Evolutionary conservation across 2,888 invertebrate genomes (phyloP), one percentile per base, ranked within the genome.

Genomic region (Synergus itoensis): DNA sequence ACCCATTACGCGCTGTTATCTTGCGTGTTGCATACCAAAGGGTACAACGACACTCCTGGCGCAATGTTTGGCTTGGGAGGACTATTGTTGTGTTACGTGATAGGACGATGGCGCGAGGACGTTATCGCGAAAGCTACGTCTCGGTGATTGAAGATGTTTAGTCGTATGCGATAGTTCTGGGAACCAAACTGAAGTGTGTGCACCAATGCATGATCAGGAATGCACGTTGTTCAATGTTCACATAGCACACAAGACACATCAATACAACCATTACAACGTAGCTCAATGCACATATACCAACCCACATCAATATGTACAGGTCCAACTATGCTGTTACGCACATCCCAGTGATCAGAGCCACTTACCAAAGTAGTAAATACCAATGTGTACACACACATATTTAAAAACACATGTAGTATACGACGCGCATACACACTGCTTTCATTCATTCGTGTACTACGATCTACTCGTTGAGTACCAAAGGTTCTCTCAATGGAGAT

Each of bases 121-220:
- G 28, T 73, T 73, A 73, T 73, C 73, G 53, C 48, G n/a, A 73
- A 73, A 73, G 53, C 53, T 73, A 73, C 73, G 73, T 73, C 73
- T 73, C 53, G 36, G n/a, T n/a, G 36, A 28, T 36, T 45, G n/a
- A 48, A 73, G 73, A 53, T 73, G 73, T 73, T 73, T 73, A 8
- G 73, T 53, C 53, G 53, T 28, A n/a, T 36, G 28, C 48, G 21
- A 45, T 53, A 18, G 9, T 73, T 73, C 73, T 40, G n/a, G 1
- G 73, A 73, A 73, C 48, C 36, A 53, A 73, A 73, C 28, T 69
- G 53, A 36, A 48, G 53, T 36, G 73, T 40, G 18, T 11, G 64
- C n/a, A 65, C 41, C 8, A 65, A 60, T 48, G 21, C 45, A 14
- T 64, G 21, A 41, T 63, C 41, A 21, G 18, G 12, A 79, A 76